Conservation (phyloP, 2,113 vertebrate genomes). For the Corvus moneduloides region DNA sequence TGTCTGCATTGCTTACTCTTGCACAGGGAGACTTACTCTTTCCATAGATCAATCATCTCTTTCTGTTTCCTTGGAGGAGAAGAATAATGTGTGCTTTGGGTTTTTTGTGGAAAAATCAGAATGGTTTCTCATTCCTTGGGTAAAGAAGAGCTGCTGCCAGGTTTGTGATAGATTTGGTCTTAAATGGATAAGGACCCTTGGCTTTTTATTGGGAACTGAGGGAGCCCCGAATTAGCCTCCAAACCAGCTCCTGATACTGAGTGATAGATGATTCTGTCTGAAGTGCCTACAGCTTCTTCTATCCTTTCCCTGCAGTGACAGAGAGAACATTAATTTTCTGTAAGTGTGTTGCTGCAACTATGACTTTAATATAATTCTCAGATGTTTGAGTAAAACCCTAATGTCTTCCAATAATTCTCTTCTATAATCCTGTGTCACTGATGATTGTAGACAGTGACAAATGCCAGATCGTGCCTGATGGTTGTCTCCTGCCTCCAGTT, state of each 20-base stretch:
- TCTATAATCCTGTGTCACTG: constrained; percentile 35
- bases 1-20: not conserved
- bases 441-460: constrained; percentile 48
- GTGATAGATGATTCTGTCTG: constrained; percentile 50
- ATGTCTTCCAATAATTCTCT: constrained; percentile 50
- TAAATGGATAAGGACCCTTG: constrained; percentile 17
- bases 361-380: constrained; percentile 64
- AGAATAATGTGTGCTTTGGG: not conserved
- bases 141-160: constrained; percentile 10
- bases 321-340: constrained; percentile 68
- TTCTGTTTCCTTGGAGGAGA: not conserved
- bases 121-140: not conserved
- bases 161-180: not conserved
- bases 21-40: not conserved
- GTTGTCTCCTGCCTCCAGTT: constrained; percentile 17
- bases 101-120: not conserved
- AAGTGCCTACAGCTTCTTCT: constrained; percentile 32
- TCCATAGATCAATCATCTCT: not conserved
- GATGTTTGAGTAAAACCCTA: constrained; percentile 56
- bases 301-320: not conserved
- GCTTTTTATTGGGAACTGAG: constrained; percentile 12
- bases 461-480: not conserved
- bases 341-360: constrained; percentile 60
- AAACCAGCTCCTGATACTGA: not conserved
- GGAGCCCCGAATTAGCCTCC: constrained; percentile 4